Conservation (phyloP, 2,113 vertebrate genomes). For the Poeciliopsis occidentalis region DNA sequence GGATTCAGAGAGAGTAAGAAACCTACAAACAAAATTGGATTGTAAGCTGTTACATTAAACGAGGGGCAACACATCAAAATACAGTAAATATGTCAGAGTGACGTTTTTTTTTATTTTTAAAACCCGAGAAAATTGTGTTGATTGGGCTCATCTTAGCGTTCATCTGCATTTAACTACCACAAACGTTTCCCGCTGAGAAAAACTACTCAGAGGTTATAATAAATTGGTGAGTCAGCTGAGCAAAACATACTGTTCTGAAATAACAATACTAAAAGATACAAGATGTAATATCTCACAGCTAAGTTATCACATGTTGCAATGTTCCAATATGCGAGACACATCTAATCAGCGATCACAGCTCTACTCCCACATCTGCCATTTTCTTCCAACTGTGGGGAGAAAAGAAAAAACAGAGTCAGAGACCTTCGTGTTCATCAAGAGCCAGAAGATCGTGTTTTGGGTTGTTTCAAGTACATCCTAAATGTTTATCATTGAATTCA, state of each 20-base stretch:
- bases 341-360: conserved; percentile 20
- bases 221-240: not conserved
- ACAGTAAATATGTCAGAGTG: not conserved
- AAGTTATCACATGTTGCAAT: not conserved
- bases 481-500: conserved; percentile 45
- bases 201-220: not conserved
- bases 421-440: not conserved
- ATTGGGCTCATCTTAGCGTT: not conserved
- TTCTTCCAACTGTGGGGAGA: conserved; percentile 15
- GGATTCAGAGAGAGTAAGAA: not conserved
- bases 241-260: not conserved
- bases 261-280: not conserved
- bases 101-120: not conserved
- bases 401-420: conserved; percentile 2
- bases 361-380: conserved; percentile 13
- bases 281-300: not conserved
- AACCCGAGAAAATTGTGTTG: not conserved
- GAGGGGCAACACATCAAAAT: not conserved
- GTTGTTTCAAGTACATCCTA: conserved; percentile 7
- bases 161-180: not conserved
- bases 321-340: not conserved
- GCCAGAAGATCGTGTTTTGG: not conserved
- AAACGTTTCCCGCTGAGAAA: not conserved
- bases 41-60: not conserved
- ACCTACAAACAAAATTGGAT: not conserved